phyloP scores from a whole-genome alignment of 2,113 vertebrate species.

The Callipepla squamata region DNA sequence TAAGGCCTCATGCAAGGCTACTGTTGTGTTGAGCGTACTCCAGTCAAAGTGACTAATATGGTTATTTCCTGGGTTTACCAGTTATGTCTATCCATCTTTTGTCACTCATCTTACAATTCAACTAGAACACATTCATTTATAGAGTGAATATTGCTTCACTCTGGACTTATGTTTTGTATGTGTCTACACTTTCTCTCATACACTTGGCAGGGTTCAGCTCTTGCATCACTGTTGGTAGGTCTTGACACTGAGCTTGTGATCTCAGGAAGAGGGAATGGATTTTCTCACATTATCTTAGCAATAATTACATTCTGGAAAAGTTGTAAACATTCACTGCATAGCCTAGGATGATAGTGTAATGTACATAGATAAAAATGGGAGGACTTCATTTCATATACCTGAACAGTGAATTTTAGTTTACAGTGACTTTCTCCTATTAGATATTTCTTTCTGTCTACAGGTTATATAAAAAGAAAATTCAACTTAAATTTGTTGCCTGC shows the following conservation, averaged over 20 bases:
- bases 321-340: background rate
- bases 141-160: background rate
- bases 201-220: background rate
- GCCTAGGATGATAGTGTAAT: background rate
- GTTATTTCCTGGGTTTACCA: background rate
- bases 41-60: background rate
- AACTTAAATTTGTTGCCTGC: background rate
- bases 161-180: background rate
- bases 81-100: background rate
- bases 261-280: background rate
- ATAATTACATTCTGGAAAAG: background rate
- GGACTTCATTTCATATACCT: background rate
- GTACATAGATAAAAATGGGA: background rate
- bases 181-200: background rate
- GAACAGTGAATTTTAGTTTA: background rate
- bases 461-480: background rate
- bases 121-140: background rate
- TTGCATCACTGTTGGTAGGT: background rate
- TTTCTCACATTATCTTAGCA: background rate
- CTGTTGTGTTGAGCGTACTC: background rate
- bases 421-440: background rate
- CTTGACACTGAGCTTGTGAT: background rate
- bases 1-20: background rate
- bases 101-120: background rate
- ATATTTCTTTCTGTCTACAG: background rate